These are phyloP conservation scores for Phorcus lineatus DNA, from an alignment of 2,888 invertebrate species.

Conservation along the genomic window DNA sequence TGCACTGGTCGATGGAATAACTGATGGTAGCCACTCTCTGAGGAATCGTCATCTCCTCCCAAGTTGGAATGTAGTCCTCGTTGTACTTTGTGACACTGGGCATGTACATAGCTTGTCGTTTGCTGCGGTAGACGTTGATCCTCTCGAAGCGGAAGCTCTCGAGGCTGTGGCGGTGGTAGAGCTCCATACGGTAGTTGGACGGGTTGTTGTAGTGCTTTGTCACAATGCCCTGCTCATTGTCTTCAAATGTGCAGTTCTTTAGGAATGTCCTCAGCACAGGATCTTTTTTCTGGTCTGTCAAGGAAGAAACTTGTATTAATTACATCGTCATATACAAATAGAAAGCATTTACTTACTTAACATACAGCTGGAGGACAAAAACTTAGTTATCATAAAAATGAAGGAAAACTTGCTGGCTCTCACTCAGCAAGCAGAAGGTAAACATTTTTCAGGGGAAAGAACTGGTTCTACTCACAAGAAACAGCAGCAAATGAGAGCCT, in stretches of 20 bases:
- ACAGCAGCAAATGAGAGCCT: conserved; percentile 69
- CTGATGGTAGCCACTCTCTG: conserved; percentile 93
- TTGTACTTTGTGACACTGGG: conserved; percentile 74
- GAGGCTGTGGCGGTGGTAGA: conserved; percentile 69
- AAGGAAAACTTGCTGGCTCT: not conserved
- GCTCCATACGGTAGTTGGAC: conserved; percentile 71
- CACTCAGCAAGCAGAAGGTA: no score
- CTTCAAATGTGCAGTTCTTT: conserved; percentile 57
- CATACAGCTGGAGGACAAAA: not conserved
- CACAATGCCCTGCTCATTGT: conserved; percentile 68
- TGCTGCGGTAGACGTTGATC: conserved; percentile 59
- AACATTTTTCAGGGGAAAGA: no score
- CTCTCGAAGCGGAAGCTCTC: conserved; percentile 65
- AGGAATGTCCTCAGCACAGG: conserved; percentile 49
- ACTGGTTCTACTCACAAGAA: conserved; percentile 60
- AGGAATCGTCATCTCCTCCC: conserved; percentile 76
- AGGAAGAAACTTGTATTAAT: no score
- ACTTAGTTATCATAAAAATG: not conserved
- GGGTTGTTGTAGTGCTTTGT: conserved; percentile 75
- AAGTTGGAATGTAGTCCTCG: conserved; percentile 72
- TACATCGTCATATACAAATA: no score
- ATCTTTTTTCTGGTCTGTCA: not conserved
- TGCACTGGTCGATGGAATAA: conserved; percentile 89
- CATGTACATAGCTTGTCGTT: conserved; percentile 70
- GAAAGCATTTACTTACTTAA: not conserved